Evolutionary conservation across 2,888 invertebrate species (phyloP).

Genomic region (Agriopis aurantiaria): DNA sequence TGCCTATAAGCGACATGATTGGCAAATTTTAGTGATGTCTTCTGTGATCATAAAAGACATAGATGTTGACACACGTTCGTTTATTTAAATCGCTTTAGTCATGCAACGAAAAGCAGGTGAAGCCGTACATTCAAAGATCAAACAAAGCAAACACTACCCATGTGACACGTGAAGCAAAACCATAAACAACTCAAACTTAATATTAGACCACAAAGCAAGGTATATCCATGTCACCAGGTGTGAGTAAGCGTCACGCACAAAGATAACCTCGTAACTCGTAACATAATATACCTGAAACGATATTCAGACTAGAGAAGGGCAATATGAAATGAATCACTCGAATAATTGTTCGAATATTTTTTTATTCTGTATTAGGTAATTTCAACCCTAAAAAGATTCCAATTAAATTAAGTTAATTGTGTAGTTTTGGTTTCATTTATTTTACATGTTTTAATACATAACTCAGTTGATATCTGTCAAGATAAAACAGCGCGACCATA

Average conservation of each 20-base stretch:
- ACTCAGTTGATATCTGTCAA: too few species aligned
- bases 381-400: too few species aligned
- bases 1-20: too few species aligned
- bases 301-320: constrained; percentile 56
- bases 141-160: constrained; percentile 22
- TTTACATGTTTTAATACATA: too few species aligned
- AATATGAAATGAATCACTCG: not conserved
- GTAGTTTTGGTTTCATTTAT: too few species aligned
- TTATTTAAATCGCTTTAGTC: constrained; percentile 6
- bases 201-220: constrained; percentile 73
- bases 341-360: not conserved
- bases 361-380: too few species aligned
- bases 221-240: constrained; percentile 82
- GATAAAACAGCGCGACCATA: too few species aligned
- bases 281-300: constrained; percentile 66
- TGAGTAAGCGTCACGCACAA: constrained; percentile 71
- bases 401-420: too few species aligned
- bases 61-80: not conserved
- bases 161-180: constrained; percentile 45
- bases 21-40: not conserved
- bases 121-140: constrained; percentile 18
- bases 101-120: constrained; percentile 7
- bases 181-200: constrained; percentile 74
- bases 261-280: constrained; percentile 61
- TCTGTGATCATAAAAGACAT: not conserved